Evolutionary conservation across 2,113 vertebrate species (phyloP).

Genomic region (Osmerus eperlanus): DNA sequence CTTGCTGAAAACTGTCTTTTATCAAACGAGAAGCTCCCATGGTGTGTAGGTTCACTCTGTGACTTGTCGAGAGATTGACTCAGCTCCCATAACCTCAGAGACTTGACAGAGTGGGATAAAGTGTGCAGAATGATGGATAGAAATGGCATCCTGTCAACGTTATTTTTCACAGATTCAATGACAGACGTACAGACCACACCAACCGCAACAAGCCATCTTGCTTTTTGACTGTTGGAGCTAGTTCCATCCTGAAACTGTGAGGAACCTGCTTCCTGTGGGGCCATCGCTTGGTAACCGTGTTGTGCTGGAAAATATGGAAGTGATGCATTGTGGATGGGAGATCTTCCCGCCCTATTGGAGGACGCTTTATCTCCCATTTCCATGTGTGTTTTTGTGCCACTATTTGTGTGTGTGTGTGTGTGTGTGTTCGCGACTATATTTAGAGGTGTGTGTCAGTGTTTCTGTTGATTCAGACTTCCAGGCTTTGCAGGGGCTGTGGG

Average conservation of each 20-base stretch:
- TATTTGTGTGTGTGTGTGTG: not conserved
- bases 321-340: not conserved
- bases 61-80: not conserved
- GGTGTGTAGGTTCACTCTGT: not conserved
- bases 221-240: too few relatives aligned
- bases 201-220: too few relatives aligned
- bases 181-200: not conserved
- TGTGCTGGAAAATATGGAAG: conserved; percentile 3
- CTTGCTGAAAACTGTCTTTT: not conserved
- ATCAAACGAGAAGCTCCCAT: not conserved
- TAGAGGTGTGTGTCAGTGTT: conserved; percentile 12
- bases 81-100: not conserved
- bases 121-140: not conserved
- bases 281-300: conserved; percentile 5
- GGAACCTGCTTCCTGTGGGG: not conserved
- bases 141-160: not conserved
- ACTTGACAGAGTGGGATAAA: not conserved
- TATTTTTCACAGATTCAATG: not conserved
- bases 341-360: not conserved
- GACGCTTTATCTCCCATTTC: not conserved
- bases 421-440: not conserved
- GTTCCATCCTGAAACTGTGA: not conserved
- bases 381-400: not conserved
- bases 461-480: not conserved
- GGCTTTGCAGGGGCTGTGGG: not conserved